Evolutionary conservation across 1,140 invertebrate species (phyloP).

Genomic region (Dinoponera quadriceps): DNA sequence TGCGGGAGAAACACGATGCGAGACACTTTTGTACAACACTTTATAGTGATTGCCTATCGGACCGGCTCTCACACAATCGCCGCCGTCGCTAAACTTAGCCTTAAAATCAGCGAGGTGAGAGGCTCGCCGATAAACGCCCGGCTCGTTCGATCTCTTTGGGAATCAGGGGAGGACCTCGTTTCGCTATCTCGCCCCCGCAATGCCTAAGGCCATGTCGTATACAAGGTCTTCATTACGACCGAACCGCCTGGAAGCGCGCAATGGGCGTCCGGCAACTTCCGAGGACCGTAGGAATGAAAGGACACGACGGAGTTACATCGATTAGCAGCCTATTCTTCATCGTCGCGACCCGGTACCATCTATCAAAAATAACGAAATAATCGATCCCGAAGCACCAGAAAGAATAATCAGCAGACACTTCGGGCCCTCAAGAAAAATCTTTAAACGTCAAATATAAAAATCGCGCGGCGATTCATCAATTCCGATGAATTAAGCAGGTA

Average conservation of each 20-base stretch:
- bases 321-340: not conserved
- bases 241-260: conserved; percentile 4
- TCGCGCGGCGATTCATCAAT: too few species aligned
- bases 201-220: conserved; percentile 57
- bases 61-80: not conserved
- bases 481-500: too few species aligned
- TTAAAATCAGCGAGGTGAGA: conserved; percentile 53
- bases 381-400: not conserved
- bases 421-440: not conserved
- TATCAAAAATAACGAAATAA: not conserved
- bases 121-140: conserved; percentile 27
- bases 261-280: conserved; percentile 3
- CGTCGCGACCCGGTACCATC: too few species aligned
- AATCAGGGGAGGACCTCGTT: conserved; percentile 40
- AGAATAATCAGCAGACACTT: not conserved
- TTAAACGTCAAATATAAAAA: not conserved
- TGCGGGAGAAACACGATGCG: not conserved
- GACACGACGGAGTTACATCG: not conserved
- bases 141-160: conserved; percentile 60
- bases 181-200: conserved; percentile 48
- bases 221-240: conserved; percentile 73
- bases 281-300: not conserved
- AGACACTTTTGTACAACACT: conserved; percentile 32
- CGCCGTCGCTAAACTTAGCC: conserved; percentile 35
- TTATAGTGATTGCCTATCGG: conserved; percentile 50